Conservation (phyloP, 2,113 vertebrate genomes). For the Hucho hucho region DNA sequence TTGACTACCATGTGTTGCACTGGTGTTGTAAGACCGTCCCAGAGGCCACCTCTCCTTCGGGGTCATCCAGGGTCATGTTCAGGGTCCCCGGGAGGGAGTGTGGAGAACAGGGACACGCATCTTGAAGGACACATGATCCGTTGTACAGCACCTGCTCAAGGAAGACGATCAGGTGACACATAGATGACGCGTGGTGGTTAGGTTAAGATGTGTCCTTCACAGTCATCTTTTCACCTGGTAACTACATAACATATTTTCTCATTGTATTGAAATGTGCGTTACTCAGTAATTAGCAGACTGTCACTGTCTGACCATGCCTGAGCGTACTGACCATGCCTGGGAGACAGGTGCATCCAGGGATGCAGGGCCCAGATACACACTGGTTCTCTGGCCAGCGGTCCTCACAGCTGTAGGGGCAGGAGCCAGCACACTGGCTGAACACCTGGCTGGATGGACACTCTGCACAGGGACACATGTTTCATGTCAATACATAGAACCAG, state of each 20-base stretch:
- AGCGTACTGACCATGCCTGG: constrained; percentile 42
- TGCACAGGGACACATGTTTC: constrained; percentile 45
- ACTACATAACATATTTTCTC: too few species aligned
- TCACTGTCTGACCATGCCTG: neutral
- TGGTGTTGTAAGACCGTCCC: constrained; percentile 66
- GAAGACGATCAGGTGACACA: neutral
- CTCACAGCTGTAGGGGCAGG: constrained; percentile 78
- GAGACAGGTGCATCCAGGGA: constrained; percentile 68
- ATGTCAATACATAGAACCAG: too few species aligned
- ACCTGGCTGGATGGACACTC: constrained; percentile 77
- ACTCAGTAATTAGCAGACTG: too few species aligned
- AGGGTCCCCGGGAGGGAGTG: constrained; percentile 52
- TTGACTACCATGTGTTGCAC: constrained; percentile 81
- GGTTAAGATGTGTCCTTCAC: too few species aligned
- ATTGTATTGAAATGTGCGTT: too few species aligned
- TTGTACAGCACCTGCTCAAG: constrained; percentile 71
- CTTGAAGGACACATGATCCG: constrained; percentile 62
- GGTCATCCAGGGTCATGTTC: constrained; percentile 61
- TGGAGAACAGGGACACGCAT: constrained; percentile 73
- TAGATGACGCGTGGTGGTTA: too few species aligned
- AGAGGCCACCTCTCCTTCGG: constrained; percentile 46
- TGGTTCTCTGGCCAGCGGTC: constrained; percentile 78
- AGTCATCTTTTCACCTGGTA: too few species aligned
- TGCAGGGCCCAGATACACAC: constrained; percentile 68
- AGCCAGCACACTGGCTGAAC: constrained; percentile 70